Evolutionary conservation across 2,113 vertebrate genomes (phyloP).

Genomic region (Prietella phreatophila): DNA sequence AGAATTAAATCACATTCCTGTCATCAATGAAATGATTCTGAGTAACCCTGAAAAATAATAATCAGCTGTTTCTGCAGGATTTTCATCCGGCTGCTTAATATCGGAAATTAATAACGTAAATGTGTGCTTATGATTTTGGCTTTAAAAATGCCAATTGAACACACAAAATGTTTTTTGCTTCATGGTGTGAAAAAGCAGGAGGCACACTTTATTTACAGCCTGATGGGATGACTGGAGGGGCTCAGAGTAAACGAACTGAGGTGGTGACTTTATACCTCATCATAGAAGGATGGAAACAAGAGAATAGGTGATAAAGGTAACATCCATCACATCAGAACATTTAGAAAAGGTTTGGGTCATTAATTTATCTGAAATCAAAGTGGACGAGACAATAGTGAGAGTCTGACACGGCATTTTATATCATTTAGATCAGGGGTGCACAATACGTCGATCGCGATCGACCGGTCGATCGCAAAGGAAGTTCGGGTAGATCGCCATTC

Average conservation of each 20-base stretch:
- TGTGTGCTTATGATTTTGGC: no score
- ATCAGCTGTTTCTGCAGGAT: no score
- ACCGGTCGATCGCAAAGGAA: no score
- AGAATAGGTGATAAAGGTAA: not conserved
- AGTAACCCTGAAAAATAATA: no score
- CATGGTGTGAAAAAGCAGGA: not conserved
- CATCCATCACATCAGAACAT: not conserved
- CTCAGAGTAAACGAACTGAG: not conserved
- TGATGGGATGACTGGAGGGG: not conserved
- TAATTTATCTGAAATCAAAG: slow-evolving; percentile 20
- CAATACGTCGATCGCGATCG: no score
- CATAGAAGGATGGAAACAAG: not conserved
- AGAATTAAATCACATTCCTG: no score
- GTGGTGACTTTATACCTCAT: not conserved
- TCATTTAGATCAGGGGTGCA: slow-evolving; percentile 6
- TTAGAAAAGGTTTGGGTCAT: not conserved
- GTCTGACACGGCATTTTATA: not conserved
- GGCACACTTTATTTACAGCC: not conserved
- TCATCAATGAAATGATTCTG: no score
- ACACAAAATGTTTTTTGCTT: not conserved
- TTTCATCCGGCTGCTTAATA: no score
- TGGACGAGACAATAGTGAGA: slow-evolving; percentile 4
- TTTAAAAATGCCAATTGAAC: no score
- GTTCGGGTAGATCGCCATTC: no score
- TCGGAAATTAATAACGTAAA: no score